phyloP scores from a whole-genome alignment of 2,113 vertebrate genomes.

The Ifrita kowaldi region DNA sequence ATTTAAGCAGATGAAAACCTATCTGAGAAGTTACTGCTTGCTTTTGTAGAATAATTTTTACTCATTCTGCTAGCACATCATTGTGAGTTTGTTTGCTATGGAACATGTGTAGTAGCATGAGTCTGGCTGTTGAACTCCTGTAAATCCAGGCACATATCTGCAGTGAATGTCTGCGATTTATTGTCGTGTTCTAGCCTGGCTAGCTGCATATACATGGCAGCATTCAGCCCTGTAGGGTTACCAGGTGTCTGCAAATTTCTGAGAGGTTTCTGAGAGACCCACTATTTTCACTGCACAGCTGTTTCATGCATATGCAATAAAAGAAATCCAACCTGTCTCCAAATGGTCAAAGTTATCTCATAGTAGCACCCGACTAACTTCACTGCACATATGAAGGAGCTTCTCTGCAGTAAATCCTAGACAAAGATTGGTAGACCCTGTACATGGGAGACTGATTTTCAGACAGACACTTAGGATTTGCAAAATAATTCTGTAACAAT shows the following conservation, averaged over 20 bases:
- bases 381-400: neutral
- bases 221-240: neutral
- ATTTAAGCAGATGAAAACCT: neutral
- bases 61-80: neutral
- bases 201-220: neutral
- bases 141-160: neutral
- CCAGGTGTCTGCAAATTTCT: neutral
- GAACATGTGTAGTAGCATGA: accelerated
- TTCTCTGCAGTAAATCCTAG: neutral
- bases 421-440: neutral
- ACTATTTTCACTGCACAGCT: neutral
- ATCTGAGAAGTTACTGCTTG: neutral
- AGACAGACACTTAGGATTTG: neutral
- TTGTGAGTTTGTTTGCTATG: neutral
- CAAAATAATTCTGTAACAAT: neutral
- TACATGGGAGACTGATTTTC: neutral
- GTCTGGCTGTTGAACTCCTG: neutral
- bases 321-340: neutral
- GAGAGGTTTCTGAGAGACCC: neutral
- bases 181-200: neutral
- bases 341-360: neutral
- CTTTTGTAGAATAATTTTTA: neutral
- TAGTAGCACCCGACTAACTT: neutral
- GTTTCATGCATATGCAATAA: neutral
- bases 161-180: neutral